Base-by-base conservation (phyloP, 2,797 vertebrate species). In the Coendou prehensilis region DNA sequence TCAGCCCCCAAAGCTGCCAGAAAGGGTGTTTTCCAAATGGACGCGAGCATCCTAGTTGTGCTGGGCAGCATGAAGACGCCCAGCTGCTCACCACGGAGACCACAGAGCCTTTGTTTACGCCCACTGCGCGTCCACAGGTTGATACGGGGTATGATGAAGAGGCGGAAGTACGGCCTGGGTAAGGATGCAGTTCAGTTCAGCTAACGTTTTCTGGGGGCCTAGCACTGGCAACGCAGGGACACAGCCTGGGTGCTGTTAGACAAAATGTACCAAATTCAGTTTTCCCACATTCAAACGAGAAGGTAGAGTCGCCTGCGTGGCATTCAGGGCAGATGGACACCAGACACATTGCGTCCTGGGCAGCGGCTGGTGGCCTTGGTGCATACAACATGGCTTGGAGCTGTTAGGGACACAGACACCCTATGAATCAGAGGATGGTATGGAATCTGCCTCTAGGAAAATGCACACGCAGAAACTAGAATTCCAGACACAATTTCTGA, bases 111-210 rank as follows among this genome's bases (percentile, higher is more conserved):
- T 11, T 13, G 1, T 45, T 2, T 13, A 6, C 15, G 50, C 52
- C 45, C 8, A 6, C 0, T 0, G 0, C 22, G 4, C 33, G 28
- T 22, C 56, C 4, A 14, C 33, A n/a, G 41, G 5, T 10, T n/a
- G 18, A 13, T 0, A 23, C 0, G 8, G 22, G 30, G 20, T 9
- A 0, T 18, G 50, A 10, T 37, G 67, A 9, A 71, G 61, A 90
- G 59, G n/a, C 10, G 0, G 57, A 45, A 7, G 54, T 33, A 11
- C 41, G n/a, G 6, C 67, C 47, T 33, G 14, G 41, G 26, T 2
- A 3, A 33, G 47, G 7, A 45, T 9, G 10, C 30, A 13, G 54
- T 45, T 33, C 80, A 56, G 2, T 37, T 80, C 50, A 45, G 41
- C 45, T 33, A 8, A 54, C 18, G 5, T 11, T 79, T 50, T 54